A percentile compares a stretch with the other conserved stretches of the same genome.
phyloP scores from a whole-genome alignment of 2,113 vertebrate species.

The Alaudala cheleensis region DNA sequence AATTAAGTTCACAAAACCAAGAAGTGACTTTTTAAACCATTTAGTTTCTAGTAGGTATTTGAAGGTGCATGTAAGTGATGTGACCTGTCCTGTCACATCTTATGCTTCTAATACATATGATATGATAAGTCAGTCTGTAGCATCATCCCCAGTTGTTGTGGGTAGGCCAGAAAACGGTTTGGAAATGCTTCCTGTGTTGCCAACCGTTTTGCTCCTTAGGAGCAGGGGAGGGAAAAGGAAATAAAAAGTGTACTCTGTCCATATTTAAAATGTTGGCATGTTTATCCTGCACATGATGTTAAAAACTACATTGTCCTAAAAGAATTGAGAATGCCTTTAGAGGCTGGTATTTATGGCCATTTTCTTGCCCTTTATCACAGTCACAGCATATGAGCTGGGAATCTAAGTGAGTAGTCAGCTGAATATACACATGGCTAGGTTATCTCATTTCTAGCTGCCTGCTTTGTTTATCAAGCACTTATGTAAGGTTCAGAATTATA shows the following conservation, averaged over 20 bases:
- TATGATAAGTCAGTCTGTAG: too few relatives aligned
- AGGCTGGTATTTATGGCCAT: neutral
- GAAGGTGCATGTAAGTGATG: neutral
- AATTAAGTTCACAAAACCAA: neutral
- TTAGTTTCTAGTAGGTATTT: neutral
- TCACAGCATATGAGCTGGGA: neutral
- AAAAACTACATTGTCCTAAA: neutral
- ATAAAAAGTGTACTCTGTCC: neutral
- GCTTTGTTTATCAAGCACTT: slow-evolving; percentile 60
- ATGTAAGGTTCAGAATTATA: neutral
- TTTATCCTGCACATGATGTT: neutral
- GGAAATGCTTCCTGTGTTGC: neutral
- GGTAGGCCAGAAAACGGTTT: neutral
- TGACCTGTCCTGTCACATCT: neutral
- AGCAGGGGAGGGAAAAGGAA: neutral
- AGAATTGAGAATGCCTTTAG: neutral
- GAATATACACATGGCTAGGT: slow-evolving; percentile 27
- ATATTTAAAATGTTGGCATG: neutral
- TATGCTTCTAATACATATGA: too few relatives aligned
- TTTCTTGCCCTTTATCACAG: slow-evolving; percentile 13
- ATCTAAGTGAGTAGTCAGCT: slow-evolving; percentile 30
- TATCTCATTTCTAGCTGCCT: slow-evolving; percentile 50
- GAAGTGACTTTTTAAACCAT: neutral
- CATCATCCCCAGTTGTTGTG: too few relatives aligned
- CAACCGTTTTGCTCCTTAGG: neutral